A percentile compares a stretch with the other conserved stretches of the same genome.
phyloP scores from a whole-genome alignment of 2,888 invertebrate species.

The Sarcophaga carnaria region DNA sequence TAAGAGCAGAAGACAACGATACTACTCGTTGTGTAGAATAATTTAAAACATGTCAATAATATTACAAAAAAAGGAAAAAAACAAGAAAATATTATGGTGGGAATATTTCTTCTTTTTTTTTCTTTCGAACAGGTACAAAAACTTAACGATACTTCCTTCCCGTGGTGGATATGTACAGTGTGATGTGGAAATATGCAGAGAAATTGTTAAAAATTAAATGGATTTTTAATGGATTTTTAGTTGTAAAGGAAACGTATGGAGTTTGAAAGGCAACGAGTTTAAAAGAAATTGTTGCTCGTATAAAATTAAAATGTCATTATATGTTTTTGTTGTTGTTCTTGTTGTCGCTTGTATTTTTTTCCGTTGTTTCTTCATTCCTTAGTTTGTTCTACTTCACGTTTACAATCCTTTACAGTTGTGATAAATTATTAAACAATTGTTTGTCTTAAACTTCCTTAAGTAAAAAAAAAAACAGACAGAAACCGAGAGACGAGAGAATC shows the following conservation, averaged over 20 bases:
- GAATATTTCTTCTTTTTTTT: constrained; percentile 16
- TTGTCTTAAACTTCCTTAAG: constrained; percentile 29
- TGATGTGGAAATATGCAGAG: neutral
- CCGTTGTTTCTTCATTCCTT: neutral
- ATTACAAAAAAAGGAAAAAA: neutral
- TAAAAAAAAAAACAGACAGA: neutral
- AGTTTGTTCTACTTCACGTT: neutral
- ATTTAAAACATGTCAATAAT: constrained; percentile 39
- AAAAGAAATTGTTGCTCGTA: constrained; percentile 22
- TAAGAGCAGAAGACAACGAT: neutral
- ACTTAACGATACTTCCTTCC: neutral
- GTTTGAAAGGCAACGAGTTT: neutral
- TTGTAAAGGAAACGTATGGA: constrained; percentile 11
- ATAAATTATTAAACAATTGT: constrained; percentile 45
- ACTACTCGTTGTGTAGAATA: neutral
- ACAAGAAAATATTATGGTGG: neutral
- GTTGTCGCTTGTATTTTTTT: neutral
- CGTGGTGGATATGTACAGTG: neutral
- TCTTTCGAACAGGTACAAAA: constrained; percentile 23
- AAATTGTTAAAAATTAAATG: constrained; percentile 51
- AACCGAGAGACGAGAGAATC: neutral
- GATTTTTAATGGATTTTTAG: constrained; percentile 53
- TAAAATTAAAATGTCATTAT: constrained; percentile 55
- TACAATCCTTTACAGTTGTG: constrained; percentile 27
- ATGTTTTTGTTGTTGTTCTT: neutral